These are phyloP conservation scores for Neria commutata DNA, from an alignment of 2,888 invertebrate genomes.

Conservation along the genomic window DNA sequence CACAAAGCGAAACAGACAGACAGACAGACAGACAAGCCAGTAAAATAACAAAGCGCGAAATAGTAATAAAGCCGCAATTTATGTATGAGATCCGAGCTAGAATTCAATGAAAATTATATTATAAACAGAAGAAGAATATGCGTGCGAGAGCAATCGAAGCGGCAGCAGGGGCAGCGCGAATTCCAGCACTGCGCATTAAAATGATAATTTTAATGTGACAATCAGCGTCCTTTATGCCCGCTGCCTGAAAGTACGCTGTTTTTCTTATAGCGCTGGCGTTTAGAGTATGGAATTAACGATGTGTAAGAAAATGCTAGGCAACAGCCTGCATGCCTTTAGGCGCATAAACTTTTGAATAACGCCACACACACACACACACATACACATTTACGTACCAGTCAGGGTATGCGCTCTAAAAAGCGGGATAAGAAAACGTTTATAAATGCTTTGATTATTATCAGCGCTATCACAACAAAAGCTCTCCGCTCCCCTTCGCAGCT, in stretches of 20 bases:
- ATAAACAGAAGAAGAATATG: neutral
- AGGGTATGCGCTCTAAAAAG: too few species aligned
- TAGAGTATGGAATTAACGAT: slow-evolving; percentile 42
- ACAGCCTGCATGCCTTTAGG: slow-evolving; percentile 40
- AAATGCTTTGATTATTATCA: neutral
- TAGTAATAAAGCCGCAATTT: slow-evolving; percentile 1
- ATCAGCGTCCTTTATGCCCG: too few species aligned
- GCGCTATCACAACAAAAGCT: neutral
- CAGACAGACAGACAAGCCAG: neutral
- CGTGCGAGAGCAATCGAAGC: neutral
- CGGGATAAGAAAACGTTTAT: neutral
- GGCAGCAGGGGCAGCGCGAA: neutral
- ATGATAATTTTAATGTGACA: too few species aligned
- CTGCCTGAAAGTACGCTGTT: neutral
- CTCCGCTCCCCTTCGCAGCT: neutral
- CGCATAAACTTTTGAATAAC: slow-evolving; percentile 24
- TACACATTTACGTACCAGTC: neutral
- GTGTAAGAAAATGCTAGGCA: slow-evolving; percentile 45
- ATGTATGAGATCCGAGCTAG: neutral
- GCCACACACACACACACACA: neutral
- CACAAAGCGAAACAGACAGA: neutral
- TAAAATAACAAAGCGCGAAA: slow-evolving; percentile 35
- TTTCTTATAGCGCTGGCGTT: neutral
- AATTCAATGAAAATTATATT: neutral
- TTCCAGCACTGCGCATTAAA: too few species aligned